Evolutionary conservation across 2,113 vertebrate genomes (phyloP).

Genomic region (Thalassoma bifasciatum): DNA sequence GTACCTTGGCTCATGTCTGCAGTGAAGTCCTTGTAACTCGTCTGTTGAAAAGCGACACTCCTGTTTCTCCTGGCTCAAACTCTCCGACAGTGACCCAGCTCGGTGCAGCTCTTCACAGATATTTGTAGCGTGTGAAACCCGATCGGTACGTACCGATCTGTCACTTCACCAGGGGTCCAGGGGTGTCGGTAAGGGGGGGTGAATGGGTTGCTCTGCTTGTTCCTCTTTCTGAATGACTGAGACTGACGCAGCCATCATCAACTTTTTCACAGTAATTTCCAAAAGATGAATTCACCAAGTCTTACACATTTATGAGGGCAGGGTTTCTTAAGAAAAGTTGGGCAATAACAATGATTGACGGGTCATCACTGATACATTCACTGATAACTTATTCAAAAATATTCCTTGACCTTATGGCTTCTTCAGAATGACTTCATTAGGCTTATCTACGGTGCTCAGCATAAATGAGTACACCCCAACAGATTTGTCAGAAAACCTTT

Average conservation of each 20-base stretch:
- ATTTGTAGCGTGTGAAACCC: slow-evolving; percentile 68
- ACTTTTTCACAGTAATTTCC: no score
- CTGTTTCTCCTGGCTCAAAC: slow-evolving; percentile 6
- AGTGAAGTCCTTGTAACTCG: not conserved
- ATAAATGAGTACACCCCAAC: no score
- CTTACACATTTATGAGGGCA: no score
- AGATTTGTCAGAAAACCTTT: no score
- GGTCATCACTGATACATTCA: no score
- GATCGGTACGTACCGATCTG: slow-evolving; percentile 41
- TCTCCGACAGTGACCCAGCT: not conserved
- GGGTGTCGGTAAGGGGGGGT: slow-evolving; percentile 21
- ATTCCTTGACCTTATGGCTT: no score
- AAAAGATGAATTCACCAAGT: no score
- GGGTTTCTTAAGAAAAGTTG: no score
- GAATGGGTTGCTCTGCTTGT: not conserved
- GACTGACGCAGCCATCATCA: not conserved
- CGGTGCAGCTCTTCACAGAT: not conserved
- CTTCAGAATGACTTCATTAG: no score
- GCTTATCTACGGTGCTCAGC: no score
- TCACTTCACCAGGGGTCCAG: slow-evolving; percentile 5
- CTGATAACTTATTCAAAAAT: no score
- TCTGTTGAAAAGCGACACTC: not conserved
- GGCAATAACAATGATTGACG: no score
- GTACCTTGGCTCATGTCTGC: slow-evolving; percentile 70
- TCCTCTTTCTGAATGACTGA: not conserved